Conservation (phyloP, 2,888 invertebrate genomes). For the Tetrapedia diversipes region DNA sequence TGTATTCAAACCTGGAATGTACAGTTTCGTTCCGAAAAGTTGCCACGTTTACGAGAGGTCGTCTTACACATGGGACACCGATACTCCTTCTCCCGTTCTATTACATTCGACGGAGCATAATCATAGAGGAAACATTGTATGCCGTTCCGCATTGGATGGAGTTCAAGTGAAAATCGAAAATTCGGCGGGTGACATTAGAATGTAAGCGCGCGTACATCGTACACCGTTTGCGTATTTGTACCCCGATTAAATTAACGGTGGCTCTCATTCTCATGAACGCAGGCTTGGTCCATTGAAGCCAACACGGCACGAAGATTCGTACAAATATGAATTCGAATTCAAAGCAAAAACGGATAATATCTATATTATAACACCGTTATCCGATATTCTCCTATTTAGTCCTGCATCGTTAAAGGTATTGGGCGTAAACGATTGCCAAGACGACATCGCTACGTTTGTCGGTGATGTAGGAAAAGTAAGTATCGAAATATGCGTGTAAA, state of each 20-base stretch:
- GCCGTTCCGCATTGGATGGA: constrained; percentile 78
- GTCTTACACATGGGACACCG: constrained; percentile 84
- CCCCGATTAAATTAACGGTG: background rate
- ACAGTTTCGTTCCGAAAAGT: constrained; percentile 89
- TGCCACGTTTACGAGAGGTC: constrained; percentile 90
- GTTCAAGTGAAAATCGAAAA: constrained; percentile 82
- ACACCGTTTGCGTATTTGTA: background rate
- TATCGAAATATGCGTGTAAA: background rate
- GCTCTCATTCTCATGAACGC: background rate
- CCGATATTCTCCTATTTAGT: constrained; percentile 89
- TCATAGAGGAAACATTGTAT: constrained; percentile 76
- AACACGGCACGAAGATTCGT: constrained; percentile 62
- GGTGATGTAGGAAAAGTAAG: constrained; percentile 84
- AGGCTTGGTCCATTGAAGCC: constrained; percentile 75
- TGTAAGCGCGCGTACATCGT: constrained; percentile 62
- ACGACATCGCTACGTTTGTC: constrained; percentile 86
- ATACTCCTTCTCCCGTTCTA: constrained; percentile 78
- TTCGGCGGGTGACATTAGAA: constrained; percentile 66
- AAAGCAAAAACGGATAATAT: constrained; percentile 76
- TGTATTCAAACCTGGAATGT: constrained; percentile 87
- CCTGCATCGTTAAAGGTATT: constrained; percentile 86
- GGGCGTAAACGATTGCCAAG: constrained; percentile 88
- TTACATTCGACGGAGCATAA: constrained; percentile 78
- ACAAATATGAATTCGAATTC: constrained; percentile 82
- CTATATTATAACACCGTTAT: constrained; percentile 87